Percentiles rank a stretch among this genome's conserved stretches.
These are phyloP conservation scores for Moxostoma hubbsi DNA, from an alignment of 2,797 vertebrate species.

Conservation along the genomic window DNA sequence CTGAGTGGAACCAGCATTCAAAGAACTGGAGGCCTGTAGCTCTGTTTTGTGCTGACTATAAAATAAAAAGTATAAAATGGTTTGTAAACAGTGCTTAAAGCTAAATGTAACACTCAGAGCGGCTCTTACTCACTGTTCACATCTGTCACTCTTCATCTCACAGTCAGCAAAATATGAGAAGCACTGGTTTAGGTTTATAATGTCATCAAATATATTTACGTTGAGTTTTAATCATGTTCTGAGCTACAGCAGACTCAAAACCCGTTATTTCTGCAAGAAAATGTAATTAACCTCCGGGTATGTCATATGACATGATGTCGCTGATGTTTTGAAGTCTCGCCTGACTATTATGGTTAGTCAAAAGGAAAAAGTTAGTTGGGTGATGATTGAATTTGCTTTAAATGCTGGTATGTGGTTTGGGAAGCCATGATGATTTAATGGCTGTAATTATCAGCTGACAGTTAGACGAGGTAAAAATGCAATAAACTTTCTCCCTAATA, in stretches of 20 bases:
- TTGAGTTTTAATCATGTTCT: too few species aligned
- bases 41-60: constrained; percentile 42
- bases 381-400: constrained; percentile 16
- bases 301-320: not conserved
- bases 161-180: constrained; percentile 17
- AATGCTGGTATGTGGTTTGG: not conserved
- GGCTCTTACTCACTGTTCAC: not conserved
- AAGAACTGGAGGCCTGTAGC: not conserved
- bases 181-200: too few species aligned
- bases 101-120: not conserved
- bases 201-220: too few species aligned
- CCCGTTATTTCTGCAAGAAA: not conserved
- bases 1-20: constrained; percentile 15
- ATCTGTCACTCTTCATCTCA: not conserved
- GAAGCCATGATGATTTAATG: constrained; percentile 21
- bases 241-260: too few species aligned
- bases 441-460: constrained; percentile 19
- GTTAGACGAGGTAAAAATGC: not conserved
- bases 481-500: too few species aligned
- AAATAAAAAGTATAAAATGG: constrained; percentile 15
- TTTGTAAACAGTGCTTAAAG: not conserved
- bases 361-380: constrained; percentile 6
- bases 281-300: not conserved
- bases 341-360: constrained; percentile 6
- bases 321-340: not conserved